A percentile compares a stretch with the other conserved stretches of the same genome.
Conservation (phyloP, 2,113 vertebrate species). For the Mormyrus lacerda region DNA sequence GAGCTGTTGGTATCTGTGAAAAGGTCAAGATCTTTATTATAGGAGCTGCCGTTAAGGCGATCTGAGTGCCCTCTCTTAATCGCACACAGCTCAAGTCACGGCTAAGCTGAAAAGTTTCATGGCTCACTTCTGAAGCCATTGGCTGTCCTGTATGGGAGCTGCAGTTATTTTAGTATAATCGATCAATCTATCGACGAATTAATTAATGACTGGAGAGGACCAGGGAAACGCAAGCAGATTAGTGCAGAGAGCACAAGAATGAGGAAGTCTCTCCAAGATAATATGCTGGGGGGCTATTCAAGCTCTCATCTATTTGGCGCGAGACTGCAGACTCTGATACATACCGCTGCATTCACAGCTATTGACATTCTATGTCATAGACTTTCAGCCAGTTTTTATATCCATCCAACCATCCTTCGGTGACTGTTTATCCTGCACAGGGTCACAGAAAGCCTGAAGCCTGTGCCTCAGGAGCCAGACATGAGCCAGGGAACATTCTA, state of each 20-base stretch:
- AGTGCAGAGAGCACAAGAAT: not conserved
- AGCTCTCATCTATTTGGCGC: not conserved
- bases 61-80: not conserved
- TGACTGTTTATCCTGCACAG: not conserved
- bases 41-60: not conserved
- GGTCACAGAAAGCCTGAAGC: not conserved
- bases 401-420: not conserved
- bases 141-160: not conserved
- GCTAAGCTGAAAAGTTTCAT: not conserved
- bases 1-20: not conserved
- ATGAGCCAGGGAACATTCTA: not conserved
- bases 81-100: not conserved
- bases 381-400: not conserved
- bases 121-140: not conserved
- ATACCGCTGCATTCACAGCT: not conserved
- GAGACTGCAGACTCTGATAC: not conserved
- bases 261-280: not conserved
- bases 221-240: not conserved
- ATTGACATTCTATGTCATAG: not conserved
- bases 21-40: constrained; percentile 19
- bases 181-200: not conserved
- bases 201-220: not conserved
- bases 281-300: not conserved
- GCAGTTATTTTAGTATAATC: not conserved
- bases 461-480: not conserved